These are phyloP conservation scores for Caenorhabditis briggsae DNA, from an alignment of 1,140 invertebrate species.

Conservation along the genomic window DNA sequence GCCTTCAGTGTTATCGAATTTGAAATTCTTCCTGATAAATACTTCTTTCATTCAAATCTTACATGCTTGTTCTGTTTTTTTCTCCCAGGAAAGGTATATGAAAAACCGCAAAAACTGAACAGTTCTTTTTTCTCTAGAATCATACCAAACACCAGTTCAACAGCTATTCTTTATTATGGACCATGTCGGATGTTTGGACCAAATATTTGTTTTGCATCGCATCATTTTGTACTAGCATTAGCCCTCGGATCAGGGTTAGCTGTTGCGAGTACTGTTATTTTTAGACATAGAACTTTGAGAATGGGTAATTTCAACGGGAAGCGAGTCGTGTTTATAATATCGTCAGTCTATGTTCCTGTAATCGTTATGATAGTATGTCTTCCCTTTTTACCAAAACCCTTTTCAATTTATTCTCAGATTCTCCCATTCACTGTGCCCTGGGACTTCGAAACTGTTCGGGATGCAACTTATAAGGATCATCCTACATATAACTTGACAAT, in stretches of 20 bases:
- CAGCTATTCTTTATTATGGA: background rate
- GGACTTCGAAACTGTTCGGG: background rate
- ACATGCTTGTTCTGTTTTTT: background rate
- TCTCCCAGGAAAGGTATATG: background rate
- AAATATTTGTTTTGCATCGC: conserved; percentile 3
- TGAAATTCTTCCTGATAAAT: conserved; percentile 9
- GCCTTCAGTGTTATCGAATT: background rate
- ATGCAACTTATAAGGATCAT: background rate
- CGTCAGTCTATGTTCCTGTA: background rate
- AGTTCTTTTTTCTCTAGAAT: background rate
- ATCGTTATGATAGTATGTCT: background rate
- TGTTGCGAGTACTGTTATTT: conserved; percentile 2
- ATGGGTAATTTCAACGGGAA: background rate
- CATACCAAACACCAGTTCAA: background rate
- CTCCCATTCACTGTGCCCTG: background rate
- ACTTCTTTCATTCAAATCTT: background rate
- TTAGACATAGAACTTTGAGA: background rate
- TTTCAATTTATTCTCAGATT: background rate
- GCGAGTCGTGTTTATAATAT: background rate
- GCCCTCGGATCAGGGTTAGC: background rate
- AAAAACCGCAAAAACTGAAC: background rate
- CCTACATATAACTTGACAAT: background rate
- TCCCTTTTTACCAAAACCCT: background rate
- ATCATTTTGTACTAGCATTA: background rate
- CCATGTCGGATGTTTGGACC: background rate